Evolutionary conservation across 1,140 invertebrate genomes (phyloP), one percentile per base, ranked within the genome.

Genomic region (Pogonomyrmex barbatus): DNA sequence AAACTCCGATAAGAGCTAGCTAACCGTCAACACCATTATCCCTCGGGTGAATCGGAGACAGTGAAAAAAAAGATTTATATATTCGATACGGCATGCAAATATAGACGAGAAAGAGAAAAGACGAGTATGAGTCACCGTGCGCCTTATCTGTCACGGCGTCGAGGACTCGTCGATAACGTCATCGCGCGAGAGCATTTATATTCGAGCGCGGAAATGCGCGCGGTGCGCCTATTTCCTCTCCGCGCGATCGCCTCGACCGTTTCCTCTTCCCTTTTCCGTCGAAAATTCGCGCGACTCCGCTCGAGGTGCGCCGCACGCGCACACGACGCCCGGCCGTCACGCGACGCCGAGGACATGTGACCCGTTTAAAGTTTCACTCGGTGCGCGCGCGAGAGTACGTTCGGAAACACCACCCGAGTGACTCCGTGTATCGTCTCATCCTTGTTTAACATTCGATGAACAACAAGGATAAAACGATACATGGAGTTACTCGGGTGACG

Each of bases 331-430:
- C 17, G 3, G 62, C 33, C n/a, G 63, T 79, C 60, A 67, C 77
- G 73, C 58, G 45, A 4, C 54, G 63, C 10, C 17, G 14, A n/a
- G 3, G 68, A 89, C 87, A 89, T 87, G 84, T 89, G 88, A 90
- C 60, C 78, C 65, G 85, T 90, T 87, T 89, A 70, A 89, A 78
- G 79, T 89, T 88, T 71, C 87, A 86, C 83, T 9, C 75, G 63
- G 14, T 68, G 14, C 39, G 50, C 36, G 9, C 24, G 24, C 24
- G 24, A 24, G 24, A 24, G 24, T 24, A 24, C 24, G 24, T 24
- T 24, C 24, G 24, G 24, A 24, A 24, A 24, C 24, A 24, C 24
- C 24, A 24, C 24, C 24, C 24, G 24, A 24, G 24, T 24, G 24
- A 24, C 24, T 24, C 24, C 24, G 24, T 24, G 24, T 24, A 24